These are phyloP conservation scores for Mythimna albipuncta DNA, from an alignment of 2,888 invertebrate genomes.

Conservation along the genomic window DNA sequence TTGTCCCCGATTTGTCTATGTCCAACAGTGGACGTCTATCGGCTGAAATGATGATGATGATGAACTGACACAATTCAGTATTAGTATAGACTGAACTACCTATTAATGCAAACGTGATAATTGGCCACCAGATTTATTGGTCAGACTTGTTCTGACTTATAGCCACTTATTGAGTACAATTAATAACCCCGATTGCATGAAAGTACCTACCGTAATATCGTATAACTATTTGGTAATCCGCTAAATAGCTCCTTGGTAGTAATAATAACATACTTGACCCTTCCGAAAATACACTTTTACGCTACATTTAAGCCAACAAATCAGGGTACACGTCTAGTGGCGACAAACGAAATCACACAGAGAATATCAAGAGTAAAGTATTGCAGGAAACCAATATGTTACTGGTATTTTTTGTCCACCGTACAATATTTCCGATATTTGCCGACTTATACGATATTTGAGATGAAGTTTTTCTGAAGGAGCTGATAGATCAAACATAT, in stretches of 20 bases:
- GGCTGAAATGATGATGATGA: too few relatives aligned
- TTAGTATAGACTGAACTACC: too few relatives aligned
- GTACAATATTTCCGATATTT: slow-evolving; percentile 24
- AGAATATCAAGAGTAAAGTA: slow-evolving; percentile 8
- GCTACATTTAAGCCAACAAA: not conserved
- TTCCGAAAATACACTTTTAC: not conserved
- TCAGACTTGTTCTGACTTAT: not conserved
- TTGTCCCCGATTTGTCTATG: too few relatives aligned
- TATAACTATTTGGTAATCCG: not conserved
- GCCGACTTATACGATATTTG: slow-evolving; percentile 13
- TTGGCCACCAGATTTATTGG: not conserved
- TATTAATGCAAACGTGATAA: not conserved
- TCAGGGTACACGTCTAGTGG: not conserved
- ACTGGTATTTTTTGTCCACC: slow-evolving; percentile 15
- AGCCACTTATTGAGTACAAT: not conserved
- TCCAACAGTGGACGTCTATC: too few relatives aligned
- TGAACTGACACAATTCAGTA: too few relatives aligned
- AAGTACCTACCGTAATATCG: not conserved
- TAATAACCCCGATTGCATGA: not conserved
- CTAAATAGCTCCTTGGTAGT: not conserved
- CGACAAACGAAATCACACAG: slow-evolving; percentile 1
- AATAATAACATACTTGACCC: not conserved
- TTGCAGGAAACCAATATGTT: slow-evolving; percentile 13
- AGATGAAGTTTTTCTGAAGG: slow-evolving; percentile 7
- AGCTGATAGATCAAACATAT: not conserved